Percentiles rank a stretch among this genome's conserved stretches.
Conservation (phyloP, 2,888 invertebrate genomes). For the Chrysolina oricalcia region DNA sequence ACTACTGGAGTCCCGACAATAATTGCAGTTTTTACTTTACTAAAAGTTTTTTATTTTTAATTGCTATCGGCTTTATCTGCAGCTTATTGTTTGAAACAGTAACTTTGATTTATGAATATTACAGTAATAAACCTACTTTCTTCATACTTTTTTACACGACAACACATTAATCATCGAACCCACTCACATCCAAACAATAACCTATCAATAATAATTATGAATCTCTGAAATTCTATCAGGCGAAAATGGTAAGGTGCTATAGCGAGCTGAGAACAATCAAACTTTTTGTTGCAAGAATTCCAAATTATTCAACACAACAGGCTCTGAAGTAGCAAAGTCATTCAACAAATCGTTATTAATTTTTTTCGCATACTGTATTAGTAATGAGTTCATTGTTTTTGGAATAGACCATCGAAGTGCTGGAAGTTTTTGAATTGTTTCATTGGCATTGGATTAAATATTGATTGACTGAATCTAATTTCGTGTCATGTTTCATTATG, state of each 20-base stretch:
- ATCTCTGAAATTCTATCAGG: neutral
- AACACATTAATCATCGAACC: neutral
- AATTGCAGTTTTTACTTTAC: too few species aligned
- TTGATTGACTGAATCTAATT: conserved; percentile 17
- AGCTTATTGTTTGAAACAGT: neutral
- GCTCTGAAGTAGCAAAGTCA: conserved; percentile 21
- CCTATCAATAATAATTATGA: conserved; percentile 17
- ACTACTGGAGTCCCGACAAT: too few species aligned
- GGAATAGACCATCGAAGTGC: neutral
- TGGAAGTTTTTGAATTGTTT: conserved; percentile 8
- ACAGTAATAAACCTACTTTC: conserved; percentile 1
- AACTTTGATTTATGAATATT: neutral
- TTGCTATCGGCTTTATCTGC: neutral
- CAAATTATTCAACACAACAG: conserved; percentile 24
- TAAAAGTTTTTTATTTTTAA: neutral
- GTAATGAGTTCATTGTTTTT: conserved; percentile 25
- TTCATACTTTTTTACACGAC: neutral
- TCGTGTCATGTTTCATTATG: neutral
- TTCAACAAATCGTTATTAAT: conserved; percentile 17
- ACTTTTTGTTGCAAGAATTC: conserved; percentile 24
- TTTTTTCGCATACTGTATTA: neutral
- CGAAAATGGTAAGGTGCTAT: conserved; percentile 11
- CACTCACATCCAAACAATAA: conserved; percentile 20
- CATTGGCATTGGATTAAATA: conserved; percentile 3
- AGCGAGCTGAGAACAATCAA: conserved; percentile 24